Conservation (phyloP, 2,888 invertebrate genomes). For the Incurvaria masculella region DNA sequence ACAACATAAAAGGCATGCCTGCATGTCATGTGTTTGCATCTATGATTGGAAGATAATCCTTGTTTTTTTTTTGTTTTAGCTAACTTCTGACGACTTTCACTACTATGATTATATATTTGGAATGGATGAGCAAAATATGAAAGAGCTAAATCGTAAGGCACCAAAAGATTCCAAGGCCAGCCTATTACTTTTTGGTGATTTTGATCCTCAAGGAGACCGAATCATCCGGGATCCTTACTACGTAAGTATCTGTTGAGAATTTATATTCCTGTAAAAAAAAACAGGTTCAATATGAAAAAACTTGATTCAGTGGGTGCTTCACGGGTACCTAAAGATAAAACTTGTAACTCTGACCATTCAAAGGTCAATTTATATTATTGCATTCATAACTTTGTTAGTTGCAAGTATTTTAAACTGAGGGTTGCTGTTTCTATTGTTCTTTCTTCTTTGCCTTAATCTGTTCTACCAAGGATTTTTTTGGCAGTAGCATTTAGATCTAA, state of each 20-base stretch:
- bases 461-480: too few species aligned
- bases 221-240: slow-evolving; percentile 92
- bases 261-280: too few species aligned
- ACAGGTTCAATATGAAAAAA: not conserved
- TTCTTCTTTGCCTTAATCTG: too few species aligned
- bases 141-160: slow-evolving; percentile 59
- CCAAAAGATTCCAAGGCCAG: slow-evolving; percentile 67
- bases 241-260: slow-evolving; percentile 52
- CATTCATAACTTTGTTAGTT: not conserved
- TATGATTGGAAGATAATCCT: not conserved
- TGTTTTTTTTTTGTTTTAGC: slow-evolving; percentile 45
- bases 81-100: slow-evolving; percentile 69
- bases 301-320: slow-evolving; percentile 2
- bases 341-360: not conserved
- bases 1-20: too few species aligned
- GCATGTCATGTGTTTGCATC: too few species aligned
- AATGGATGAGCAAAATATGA: slow-evolving; percentile 90
- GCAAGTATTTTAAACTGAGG: not conserved
- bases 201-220: slow-evolving; percentile 74
- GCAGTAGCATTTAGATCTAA: too few species aligned
- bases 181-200: slow-evolving; percentile 79
- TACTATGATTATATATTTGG: slow-evolving; percentile 90
- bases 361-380: not conserved
- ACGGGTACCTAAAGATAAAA: not conserved
- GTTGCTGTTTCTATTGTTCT: not conserved